Conservation (phyloP, 1,140 invertebrate species). For the Bemisia tabaci region DNA sequence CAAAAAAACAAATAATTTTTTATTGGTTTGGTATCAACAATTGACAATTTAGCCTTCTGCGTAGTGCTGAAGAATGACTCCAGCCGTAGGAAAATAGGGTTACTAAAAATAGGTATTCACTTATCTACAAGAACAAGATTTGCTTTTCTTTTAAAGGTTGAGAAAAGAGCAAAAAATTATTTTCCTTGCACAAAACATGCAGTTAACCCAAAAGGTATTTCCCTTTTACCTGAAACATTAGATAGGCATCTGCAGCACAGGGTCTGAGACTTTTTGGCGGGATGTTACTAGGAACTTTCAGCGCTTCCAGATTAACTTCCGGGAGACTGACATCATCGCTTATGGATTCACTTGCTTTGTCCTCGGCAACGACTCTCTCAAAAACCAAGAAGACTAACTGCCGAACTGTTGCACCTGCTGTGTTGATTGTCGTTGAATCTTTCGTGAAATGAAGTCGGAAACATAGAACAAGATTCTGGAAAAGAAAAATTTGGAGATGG, state of each 20-base stretch:
- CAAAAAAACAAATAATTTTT: no score
- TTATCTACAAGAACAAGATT: no score
- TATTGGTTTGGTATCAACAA: no score
- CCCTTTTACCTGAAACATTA: constrained; percentile 84
- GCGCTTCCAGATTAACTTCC: constrained; percentile 57
- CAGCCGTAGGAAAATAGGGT: no score
- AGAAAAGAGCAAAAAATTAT: no score
- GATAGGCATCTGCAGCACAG: constrained; percentile 86
- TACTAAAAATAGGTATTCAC: no score
- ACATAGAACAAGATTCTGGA: constrained; percentile 84
- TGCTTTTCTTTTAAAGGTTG: no score
- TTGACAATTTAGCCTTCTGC: no score
- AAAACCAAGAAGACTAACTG: constrained; percentile 94
- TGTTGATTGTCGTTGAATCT: constrained; percentile 87
- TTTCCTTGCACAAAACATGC: no score
- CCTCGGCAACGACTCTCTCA: constrained; percentile 74
- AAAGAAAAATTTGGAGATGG: constrained; percentile 21
- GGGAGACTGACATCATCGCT: constrained; percentile 19
- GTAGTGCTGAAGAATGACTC: no score
- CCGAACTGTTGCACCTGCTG: constrained; percentile 89
- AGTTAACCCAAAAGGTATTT: no score
- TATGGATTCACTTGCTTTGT: constrained; percentile 33
- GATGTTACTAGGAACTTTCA: constrained; percentile 58
- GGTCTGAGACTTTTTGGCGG: constrained; percentile 68
- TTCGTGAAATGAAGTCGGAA: constrained; percentile 90